Evolutionary conservation across 1,140 invertebrate species (phyloP).

Genomic region (Brachionus angularis): DNA sequence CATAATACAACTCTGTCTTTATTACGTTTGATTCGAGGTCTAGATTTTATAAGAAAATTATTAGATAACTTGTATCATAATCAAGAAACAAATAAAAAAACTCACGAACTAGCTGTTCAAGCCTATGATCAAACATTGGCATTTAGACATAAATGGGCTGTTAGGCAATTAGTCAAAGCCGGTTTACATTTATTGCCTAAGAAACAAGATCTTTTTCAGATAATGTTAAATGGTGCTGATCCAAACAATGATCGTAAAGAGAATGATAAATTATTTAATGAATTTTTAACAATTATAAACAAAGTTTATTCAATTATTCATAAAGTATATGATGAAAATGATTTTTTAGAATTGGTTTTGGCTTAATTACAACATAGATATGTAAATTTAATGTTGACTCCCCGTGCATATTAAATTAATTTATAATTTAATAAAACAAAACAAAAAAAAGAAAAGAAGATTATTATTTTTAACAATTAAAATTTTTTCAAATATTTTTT

Average conservation of each 20-base stretch:
- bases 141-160: slow-evolving; percentile 12
- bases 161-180: slow-evolving; percentile 23
- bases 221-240: neutral
- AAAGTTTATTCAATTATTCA: slow-evolving; percentile 34
- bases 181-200: slow-evolving; percentile 40
- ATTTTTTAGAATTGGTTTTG: slow-evolving; percentile 39
- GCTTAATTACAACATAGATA: too few species aligned
- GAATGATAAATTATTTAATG: neutral
- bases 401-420: too few species aligned
- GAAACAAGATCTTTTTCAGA: slow-evolving; percentile 9
- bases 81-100: slow-evolving; percentile 11
- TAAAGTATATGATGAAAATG: slow-evolving; percentile 20
- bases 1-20: slow-evolving; percentile 17
- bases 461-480: too few species aligned
- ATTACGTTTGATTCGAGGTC: slow-evolving; percentile 30
- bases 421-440: too few species aligned
- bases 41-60: slow-evolving; percentile 37
- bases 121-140: slow-evolving; percentile 33
- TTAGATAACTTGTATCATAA: slow-evolving; percentile 26
- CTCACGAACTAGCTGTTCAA: slow-evolving; percentile 22
- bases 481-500: too few species aligned
- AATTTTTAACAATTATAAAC: slow-evolving; percentile 4
- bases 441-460: too few species aligned
- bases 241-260: neutral
- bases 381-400: too few species aligned